These are phyloP conservation scores for Bombylius major DNA, from an alignment of 2,888 invertebrate species.

Conservation along the genomic window DNA sequence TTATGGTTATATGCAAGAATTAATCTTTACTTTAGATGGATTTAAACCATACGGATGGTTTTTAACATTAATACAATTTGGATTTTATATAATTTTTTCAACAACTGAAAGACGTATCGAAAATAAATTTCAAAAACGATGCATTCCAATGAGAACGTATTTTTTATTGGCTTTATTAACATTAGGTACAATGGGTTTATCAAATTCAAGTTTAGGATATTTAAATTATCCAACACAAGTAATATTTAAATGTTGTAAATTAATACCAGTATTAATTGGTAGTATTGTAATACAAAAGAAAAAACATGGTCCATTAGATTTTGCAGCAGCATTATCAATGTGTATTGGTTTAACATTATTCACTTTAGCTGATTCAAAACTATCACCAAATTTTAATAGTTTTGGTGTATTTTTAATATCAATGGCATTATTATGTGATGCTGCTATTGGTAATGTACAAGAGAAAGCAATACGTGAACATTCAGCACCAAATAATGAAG, in stretches of 20 bases:
- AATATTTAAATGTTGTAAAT: constrained; percentile 95
- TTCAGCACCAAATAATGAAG: constrained; percentile 76
- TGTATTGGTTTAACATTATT: constrained; percentile 83
- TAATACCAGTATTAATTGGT: constrained; percentile 90
- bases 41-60: constrained; percentile 86
- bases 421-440: constrained; percentile 82
- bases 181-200: constrained; percentile 90
- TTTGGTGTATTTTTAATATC: constrained; percentile 64
- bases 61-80: constrained; percentile 83
- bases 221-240: constrained; percentile 95
- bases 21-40: constrained; percentile 82
- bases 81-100: constrained; percentile 71
- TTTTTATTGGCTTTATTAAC: constrained; percentile 72
- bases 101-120: constrained; percentile 50
- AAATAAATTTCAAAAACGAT: constrained; percentile 45
- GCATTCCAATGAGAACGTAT: constrained; percentile 75
- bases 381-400: constrained; percentile 59
- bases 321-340: constrained; percentile 74
- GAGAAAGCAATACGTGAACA: constrained; percentile 85
- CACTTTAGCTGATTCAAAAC: constrained; percentile 67
- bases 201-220: constrained; percentile 87
- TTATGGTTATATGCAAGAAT: constrained; percentile 85
- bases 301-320: constrained; percentile 69
- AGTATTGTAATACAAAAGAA: constrained; percentile 87
- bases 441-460: constrained; percentile 92